Conservation (phyloP, 2,888 invertebrate genomes). For the Atrina japonica region DNA sequence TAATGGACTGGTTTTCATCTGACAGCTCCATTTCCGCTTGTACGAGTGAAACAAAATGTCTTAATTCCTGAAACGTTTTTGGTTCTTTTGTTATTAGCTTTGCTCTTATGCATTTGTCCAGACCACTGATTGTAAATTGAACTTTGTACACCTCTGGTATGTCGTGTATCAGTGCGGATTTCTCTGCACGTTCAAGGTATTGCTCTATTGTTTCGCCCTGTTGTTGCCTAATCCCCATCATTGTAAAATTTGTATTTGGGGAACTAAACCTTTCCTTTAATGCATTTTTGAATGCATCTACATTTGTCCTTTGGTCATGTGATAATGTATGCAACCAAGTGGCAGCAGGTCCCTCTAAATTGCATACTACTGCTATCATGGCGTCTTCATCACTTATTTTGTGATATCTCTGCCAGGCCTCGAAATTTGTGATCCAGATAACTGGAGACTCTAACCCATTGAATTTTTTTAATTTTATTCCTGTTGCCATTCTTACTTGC, state of each 20-base stretch:
- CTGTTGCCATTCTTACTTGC: no score
- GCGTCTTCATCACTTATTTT: not conserved
- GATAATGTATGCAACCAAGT: constrained; percentile 3
- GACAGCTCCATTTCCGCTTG: not conserved
- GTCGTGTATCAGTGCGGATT: not conserved
- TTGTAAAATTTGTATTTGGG: not conserved
- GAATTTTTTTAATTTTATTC: no score
- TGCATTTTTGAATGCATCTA: not conserved
- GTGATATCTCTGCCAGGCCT: not conserved
- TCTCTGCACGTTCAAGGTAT: no score
- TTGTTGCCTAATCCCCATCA: constrained; percentile 1
- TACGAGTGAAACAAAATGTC: not conserved
- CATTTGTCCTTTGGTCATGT: not conserved
- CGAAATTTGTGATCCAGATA: no score
- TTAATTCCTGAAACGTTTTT: not conserved
- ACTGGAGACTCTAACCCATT: no score
- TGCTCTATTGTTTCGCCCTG: not conserved
- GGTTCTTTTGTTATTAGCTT: no score
- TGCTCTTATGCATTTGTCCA: no score
- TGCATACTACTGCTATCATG: not conserved
- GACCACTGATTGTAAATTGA: not conserved
- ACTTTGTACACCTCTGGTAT: constrained; percentile 2
- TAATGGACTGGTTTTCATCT: not conserved
- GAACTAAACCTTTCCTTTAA: not conserved
- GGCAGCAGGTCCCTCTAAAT: not conserved